A percentile compares a stretch with the other conserved stretches of the same genome.
Evolutionary conservation across 2,797 vertebrate species (phyloP).

Genomic region (Oceanodroma leucorhoa): DNA sequence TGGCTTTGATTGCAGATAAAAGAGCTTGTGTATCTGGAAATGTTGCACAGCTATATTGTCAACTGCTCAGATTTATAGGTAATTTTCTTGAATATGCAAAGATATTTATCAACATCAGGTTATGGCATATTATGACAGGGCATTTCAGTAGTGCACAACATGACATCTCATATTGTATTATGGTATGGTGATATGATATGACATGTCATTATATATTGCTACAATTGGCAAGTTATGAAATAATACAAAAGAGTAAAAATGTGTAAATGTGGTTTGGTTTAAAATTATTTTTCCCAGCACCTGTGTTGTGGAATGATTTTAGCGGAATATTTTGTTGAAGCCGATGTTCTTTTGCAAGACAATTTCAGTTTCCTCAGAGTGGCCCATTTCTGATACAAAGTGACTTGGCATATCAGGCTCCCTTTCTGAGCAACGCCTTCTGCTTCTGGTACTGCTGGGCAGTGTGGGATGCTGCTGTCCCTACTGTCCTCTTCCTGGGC

Average conservation of each 20-base stretch:
- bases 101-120: neutral
- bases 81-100: neutral
- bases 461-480: neutral
- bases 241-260: neutral
- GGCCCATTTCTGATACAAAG: neutral
- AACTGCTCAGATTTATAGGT: neutral
- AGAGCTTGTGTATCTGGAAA: neutral
- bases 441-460: neutral
- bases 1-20: neutral
- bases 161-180: neutral
- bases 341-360: neutral
- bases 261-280: rapidly evolving
- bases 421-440: neutral
- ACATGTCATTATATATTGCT: rapidly evolving
- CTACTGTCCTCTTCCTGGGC: neutral
- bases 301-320: neutral
- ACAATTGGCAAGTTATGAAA: neutral
- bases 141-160: neutral
- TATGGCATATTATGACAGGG: neutral
- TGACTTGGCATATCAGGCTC: neutral
- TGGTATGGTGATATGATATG: neutral
- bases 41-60: neutral
- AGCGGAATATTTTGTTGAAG: neutral
- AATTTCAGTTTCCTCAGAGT: neutral
- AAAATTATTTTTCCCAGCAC: neutral